Percentiles rank a stretch among this genome's conserved stretches.
Evolutionary conservation across 2,888 invertebrate genomes (phyloP).

Genomic region (Eurytoma californica): DNA sequence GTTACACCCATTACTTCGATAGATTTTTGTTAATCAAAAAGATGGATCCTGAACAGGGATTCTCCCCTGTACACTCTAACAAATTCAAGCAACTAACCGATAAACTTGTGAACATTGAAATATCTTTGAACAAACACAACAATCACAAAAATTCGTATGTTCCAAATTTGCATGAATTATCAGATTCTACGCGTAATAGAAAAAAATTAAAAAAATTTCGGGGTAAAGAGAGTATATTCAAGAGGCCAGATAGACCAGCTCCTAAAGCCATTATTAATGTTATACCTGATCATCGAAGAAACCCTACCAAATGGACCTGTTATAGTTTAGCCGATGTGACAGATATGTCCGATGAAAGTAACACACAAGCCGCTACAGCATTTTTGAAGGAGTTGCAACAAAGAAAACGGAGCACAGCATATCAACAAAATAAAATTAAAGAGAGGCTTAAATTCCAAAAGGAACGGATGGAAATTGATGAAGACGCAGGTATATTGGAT

Average conservation of each 20-base stretch:
- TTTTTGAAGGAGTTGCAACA: constrained; percentile 84
- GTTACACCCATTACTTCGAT: background rate
- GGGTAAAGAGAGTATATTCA: constrained; percentile 87
- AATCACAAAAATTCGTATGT: constrained; percentile 61
- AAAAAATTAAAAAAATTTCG: constrained; percentile 80
- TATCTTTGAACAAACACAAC: constrained; percentile 75
- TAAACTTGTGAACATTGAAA: constrained; percentile 81
- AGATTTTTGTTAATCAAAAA: background rate
- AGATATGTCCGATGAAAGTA: constrained; percentile 85
- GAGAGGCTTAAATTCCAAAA: constrained; percentile 39
- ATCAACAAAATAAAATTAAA: constrained; percentile 29
- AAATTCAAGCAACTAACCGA: constrained; percentile 80
- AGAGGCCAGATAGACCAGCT: constrained; percentile 82
- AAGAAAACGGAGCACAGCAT: constrained; percentile 68
- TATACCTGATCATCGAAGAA: constrained; percentile 78
- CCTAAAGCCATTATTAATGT: constrained; percentile 74
- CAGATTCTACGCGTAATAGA: constrained; percentile 65
- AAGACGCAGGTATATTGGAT: background rate
- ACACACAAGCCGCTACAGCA: constrained; percentile 86
- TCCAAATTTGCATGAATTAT: constrained; percentile 67
- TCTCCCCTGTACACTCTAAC: constrained; percentile 30
- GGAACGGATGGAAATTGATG: constrained; percentile 63
- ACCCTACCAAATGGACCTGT: constrained; percentile 89
- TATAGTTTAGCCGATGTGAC: constrained; percentile 88
- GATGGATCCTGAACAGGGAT: constrained; percentile 20